Conservation (phyloP, 2,797 vertebrate species). For the Gobionotothen gibberifrons region DNA sequence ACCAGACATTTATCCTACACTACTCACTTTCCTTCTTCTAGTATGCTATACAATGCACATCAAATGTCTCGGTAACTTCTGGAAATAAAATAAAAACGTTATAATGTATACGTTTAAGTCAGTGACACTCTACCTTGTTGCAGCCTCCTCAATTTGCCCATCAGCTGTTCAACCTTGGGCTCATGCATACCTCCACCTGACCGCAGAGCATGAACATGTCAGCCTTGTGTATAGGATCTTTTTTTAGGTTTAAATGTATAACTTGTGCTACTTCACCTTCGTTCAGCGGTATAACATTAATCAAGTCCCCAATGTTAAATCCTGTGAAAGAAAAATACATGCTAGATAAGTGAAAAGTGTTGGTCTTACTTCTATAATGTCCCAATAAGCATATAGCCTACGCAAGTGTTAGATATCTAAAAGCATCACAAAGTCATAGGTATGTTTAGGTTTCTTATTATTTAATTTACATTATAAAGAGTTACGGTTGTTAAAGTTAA, state of each 20-base stretch:
- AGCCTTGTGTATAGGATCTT: not conserved
- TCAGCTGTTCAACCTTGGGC: constrained; percentile 57
- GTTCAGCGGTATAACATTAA: constrained; percentile 1
- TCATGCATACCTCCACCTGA: constrained; percentile 48
- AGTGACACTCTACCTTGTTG: constrained; percentile 65
- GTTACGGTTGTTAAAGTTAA: not conserved
- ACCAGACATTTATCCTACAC: not conserved
- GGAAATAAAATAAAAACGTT: not conserved
- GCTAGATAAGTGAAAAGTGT: not conserved
- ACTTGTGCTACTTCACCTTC: constrained; percentile 26
- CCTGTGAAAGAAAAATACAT: constrained; percentile 21
- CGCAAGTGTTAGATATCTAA: not conserved
- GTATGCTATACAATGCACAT: not conserved
- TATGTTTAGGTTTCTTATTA: not conserved
- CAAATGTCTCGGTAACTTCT: not conserved
- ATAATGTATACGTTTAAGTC: not conserved
- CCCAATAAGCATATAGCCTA: too few species aligned
- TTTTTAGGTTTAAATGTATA: not conserved
- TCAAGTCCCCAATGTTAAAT: constrained; percentile 44
- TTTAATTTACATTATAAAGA: too few species aligned
- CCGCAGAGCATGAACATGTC: not conserved
- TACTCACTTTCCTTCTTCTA: too few species aligned
- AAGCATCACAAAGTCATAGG: not conserved
- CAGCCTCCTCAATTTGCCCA: constrained; percentile 55
- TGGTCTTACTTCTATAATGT: not conserved